Evolutionary conservation across 1,140 invertebrate species (phyloP), one percentile per base, ranked within the genome.

Genomic region (Drosophila saltans): DNA sequence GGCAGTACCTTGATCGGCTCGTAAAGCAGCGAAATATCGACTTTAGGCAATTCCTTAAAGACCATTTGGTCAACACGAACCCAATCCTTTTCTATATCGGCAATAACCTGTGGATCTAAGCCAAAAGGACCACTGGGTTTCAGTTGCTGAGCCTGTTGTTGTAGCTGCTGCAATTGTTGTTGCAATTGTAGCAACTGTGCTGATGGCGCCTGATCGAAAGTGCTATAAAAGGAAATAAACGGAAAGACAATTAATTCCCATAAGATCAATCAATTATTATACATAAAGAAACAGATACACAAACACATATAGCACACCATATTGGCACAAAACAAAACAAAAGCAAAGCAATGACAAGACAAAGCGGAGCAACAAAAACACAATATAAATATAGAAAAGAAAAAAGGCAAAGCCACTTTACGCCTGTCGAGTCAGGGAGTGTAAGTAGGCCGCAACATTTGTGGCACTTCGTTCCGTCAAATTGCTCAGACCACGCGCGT

Each of bases 21-120:
- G 75, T 94, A 93, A 0, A 94, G 82, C 72, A 93, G 93, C 69
- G 93, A 93, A 24, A 94, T 91, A 80, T 94, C 94, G 3, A 93
- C 90, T 63, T 91, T 92, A 0, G 92, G 91, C 4, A 93, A 85
- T 48, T 93, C 92, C 62, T 93, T 84, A 33, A 92, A 90, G 24
- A 78, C 79, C 55, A 91, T 89, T 69, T 91, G 90, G 78, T 89
- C 92, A 33, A 73, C 86, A 33, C 80, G 85, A 11, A 83, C 80
- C 92, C 92, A 91, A 63, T 89, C 91, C 48, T 89, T 91, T 81
- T 95, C 95, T 28, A 95, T 93, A 72, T 93, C 93, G 21, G 94
- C 93, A 73, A 96, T 93, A 28, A 96, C 93, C 56, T 95, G 93
- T 21, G 95, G 94, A 81, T 96, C 96, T 21, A 97, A 88, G 10